A percentile compares a stretch with the other conserved stretches of the same genome.
Conservation (phyloP, 2,113 vertebrate genomes). For the Cebidichthys violaceus region DNA sequence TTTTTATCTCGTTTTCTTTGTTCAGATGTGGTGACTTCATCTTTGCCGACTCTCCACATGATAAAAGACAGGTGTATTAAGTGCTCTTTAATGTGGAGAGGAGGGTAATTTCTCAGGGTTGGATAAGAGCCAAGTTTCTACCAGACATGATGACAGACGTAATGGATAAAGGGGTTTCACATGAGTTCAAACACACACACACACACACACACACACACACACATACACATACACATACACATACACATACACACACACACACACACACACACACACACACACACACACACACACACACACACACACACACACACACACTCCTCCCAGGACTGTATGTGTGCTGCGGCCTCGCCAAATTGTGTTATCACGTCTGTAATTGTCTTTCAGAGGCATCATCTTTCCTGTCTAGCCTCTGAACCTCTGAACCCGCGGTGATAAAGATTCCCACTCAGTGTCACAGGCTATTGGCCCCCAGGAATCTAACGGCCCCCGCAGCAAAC, state of each 20-base stretch:
- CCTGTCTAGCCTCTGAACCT: slow-evolving; percentile 31
- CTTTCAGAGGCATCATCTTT: slow-evolving; percentile 31
- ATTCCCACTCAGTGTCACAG: slow-evolving; percentile 45
- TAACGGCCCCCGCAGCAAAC: slow-evolving; percentile 26
- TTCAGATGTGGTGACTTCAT: slow-evolving; percentile 44
- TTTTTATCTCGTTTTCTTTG: background rate
- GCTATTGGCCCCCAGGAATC: slow-evolving; percentile 55
- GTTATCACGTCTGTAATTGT: slow-evolving; percentile 41
- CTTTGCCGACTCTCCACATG: background rate
- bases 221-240: slow-evolving; percentile 13
- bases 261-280: background rate
- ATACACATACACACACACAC: background rate
- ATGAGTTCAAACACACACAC: slow-evolving; percentile 30
- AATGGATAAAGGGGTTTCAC: slow-evolving; percentile 43
- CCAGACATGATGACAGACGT: slow-evolving; percentile 68
- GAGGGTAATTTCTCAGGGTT: slow-evolving; percentile 47
- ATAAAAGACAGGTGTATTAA: slow-evolving; percentile 62
- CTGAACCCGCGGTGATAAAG: slow-evolving; percentile 41
- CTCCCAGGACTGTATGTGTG: background rate
- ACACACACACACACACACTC: background rate
- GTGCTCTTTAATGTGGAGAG: slow-evolving; percentile 37
- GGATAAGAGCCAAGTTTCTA: slow-evolving; percentile 40
- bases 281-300: background rate
- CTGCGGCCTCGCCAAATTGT: slow-evolving; percentile 42
- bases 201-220: slow-evolving; percentile 23